Evolutionary conservation across 2,797 vertebrate species (phyloP), one percentile per base, ranked within the genome.

Genomic region (Phrynocephalus vlangalii): DNA sequence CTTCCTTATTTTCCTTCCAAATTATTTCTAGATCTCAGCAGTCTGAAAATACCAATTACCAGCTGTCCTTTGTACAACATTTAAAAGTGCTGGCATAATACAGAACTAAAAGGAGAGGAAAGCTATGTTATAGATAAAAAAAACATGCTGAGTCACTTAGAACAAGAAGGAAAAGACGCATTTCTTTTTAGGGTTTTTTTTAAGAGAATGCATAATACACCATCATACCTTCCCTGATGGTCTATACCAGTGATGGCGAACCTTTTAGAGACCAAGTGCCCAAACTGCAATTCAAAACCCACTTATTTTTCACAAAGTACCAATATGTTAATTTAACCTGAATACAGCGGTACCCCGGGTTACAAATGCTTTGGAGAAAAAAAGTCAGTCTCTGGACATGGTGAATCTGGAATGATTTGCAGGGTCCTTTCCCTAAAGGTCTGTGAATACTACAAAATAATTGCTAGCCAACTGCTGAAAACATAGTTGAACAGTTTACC

Each of bases 1-100:
- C 75, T 79, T 87, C 24, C 67, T 52, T 18, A 50, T 83, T 83
- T 91, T 91, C 50, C 88, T 93, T 88, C 56, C 11, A 76, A 87
- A 90, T 85, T 4, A 86, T 86, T 73, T 8, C 13, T 75, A 66
- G 3, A 91, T 67, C 89, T 70, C 2, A 89, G 15, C 5, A 7
- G 11, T 2, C 4, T 1, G 1, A 0, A 89, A 93, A 75, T 68
- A 84, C 1, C 83, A 84, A 15, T 10, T 3, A 15, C 7, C 28
- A 15, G 33, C 24, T 33, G n/a, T 79, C 26, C 24, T 76, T 78
- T 71, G 52, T 15, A 33, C 30, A 87, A 33, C 13, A n/a, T 82
- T 76, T 44, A 70, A 68, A 68, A 75, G 79, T 89, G 76, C 26
- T 15, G 68, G 76, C 7, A 70, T 83, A 68, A 75, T 78, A 56